Percentiles rank a stretch among this genome's conserved stretches.
phyloP scores from a whole-genome alignment of 2,888 invertebrate species.

The Oligia latruncula region DNA sequence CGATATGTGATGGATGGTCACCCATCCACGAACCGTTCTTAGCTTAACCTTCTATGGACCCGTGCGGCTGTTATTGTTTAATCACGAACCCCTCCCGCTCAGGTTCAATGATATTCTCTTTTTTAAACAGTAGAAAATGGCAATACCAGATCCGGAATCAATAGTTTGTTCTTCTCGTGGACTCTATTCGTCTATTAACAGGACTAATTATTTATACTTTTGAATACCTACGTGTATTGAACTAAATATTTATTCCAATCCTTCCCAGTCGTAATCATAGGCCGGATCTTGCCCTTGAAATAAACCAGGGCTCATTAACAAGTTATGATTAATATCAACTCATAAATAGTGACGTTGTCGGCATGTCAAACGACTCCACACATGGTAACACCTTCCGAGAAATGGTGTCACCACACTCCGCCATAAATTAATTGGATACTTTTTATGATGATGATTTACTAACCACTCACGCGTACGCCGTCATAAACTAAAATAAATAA shows the following conservation, averaged over 20 bases:
- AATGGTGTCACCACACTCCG: constrained; percentile 64
- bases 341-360: constrained; percentile 81
- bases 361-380: constrained; percentile 74
- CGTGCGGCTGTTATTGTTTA: neutral
- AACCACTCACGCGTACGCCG: no score
- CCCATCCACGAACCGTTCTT: neutral
- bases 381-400: constrained; percentile 81
- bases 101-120: neutral
- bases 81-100: neutral
- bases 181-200: neutral
- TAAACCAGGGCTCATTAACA: constrained; percentile 74
- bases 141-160: neutral
- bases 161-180: neutral
- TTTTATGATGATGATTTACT: constrained; percentile 57
- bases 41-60: neutral
- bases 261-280: constrained; percentile 23
- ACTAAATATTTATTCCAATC: constrained; percentile 1
- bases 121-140: no score
- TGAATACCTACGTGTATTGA: neutral
- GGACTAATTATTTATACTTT: neutral
- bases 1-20: neutral
- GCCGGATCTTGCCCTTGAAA: constrained; percentile 61
- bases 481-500: no score
- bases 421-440: constrained; percentile 61
- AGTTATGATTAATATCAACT: constrained; percentile 82